phyloP scores from a whole-genome alignment of 2,113 vertebrate species.

The Bostrychus sinensis region DNA sequence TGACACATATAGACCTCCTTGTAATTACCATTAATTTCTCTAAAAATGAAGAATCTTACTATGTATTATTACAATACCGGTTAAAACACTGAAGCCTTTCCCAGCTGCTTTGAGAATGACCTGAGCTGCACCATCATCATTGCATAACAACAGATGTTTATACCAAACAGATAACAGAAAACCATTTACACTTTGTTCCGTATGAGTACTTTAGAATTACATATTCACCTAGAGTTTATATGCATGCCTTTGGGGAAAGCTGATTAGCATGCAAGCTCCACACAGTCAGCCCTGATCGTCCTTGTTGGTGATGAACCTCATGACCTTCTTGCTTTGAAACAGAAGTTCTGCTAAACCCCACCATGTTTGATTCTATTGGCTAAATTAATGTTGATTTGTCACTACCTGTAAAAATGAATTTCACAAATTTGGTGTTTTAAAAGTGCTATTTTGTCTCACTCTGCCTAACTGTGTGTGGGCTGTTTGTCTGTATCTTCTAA shows the following conservation, averaged over 20 bases:
- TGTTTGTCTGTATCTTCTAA: constrained; percentile 20
- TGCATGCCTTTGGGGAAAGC: background rate
- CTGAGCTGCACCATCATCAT: background rate
- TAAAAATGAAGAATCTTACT: too few species aligned
- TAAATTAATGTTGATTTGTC: background rate
- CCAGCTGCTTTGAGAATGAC: background rate
- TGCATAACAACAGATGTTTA: too few species aligned
- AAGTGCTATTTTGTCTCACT: constrained; percentile 7
- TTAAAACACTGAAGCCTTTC: background rate
- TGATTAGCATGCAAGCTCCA: background rate
- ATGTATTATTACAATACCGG: too few species aligned
- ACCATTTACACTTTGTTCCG: background rate
- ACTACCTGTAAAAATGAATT: background rate
- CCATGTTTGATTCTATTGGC: background rate
- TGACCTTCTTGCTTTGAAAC: background rate
- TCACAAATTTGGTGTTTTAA: constrained; percentile 10
- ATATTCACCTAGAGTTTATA: background rate
- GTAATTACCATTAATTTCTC: too few species aligned
- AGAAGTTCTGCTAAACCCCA: too few species aligned
- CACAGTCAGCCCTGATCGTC: background rate
- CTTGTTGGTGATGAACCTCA: background rate
- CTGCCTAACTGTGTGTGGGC: constrained; percentile 1
- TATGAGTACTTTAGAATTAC: background rate
- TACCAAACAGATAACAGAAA: too few species aligned
- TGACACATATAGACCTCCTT: too few species aligned